Evolutionary conservation across 2,888 invertebrate species (phyloP), one percentile per base, ranked within the genome.

Genomic region (Melikaiella ostensackeni): DNA sequence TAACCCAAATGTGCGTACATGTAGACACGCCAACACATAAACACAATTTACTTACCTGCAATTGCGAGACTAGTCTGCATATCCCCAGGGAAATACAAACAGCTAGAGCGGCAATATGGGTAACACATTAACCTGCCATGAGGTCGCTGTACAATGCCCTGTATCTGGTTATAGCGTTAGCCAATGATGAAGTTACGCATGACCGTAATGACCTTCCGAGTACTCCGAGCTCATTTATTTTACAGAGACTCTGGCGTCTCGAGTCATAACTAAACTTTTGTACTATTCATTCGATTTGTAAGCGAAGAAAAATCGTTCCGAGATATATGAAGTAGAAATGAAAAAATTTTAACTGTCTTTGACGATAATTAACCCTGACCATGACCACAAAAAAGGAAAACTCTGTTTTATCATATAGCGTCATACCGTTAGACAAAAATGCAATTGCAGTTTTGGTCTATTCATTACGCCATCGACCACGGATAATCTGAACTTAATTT

Each of bases 51-150:
- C 62, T 50, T 73, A 55, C 46, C n/a, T 46, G 8, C 7, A 46
- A 46, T 46, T 46, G 46, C 46, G 46, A 46, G n/a, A 46, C 46
- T 46, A 46, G 19, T 46, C 19, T 13, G 46, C 19, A 46, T 35
- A 62, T 77, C 83, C 82, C 83, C 30, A 64, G 83, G 82, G 82
- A 84, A 83, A 84, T 84, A 79, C 80, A 82, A 82, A 81, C 80
- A 80, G 82, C 79, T 79, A 82, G 79, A 77, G 42, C 46, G 75
- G 76, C 80, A 77, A 80, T 78, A 80, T 76, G 80, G 64, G 76
- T 59, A 77, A 75, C 79, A 42, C 75, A 82, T 82, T 80, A 82
- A 78, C 75, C 76, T 38, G 35, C 59, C 35, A 24, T 46, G 46
- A 1, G 46, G 46, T 46, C n/a, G 19, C 46, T 8, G 46, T 46